A percentile compares a stretch with the other conserved stretches of the same genome.
These are phyloP conservation scores for Sarcophilus harrisii DNA, from an alignment of 2,797 vertebrate species.

Conservation along the genomic window DNA sequence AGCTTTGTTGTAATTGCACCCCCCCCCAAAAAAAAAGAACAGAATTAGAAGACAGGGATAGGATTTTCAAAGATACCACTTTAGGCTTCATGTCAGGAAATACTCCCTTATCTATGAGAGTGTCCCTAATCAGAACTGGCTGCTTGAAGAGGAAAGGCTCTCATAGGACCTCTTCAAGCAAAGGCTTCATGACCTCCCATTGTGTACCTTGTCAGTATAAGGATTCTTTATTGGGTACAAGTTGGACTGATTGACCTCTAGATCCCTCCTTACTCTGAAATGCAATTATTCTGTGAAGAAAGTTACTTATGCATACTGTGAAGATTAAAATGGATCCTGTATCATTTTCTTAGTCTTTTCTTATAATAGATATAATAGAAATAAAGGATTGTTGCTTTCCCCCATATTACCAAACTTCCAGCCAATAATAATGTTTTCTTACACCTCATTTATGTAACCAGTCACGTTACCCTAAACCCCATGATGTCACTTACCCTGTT, in stretches of 20 bases:
- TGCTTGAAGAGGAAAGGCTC: not conserved
- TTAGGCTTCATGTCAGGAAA: not conserved
- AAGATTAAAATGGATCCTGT: not conserved
- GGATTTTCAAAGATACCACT: not conserved
- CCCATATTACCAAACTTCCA: not conserved
- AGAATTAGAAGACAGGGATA: not conserved
- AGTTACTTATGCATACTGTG: not conserved
- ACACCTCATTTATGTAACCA: not conserved
- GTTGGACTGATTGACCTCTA: not conserved
- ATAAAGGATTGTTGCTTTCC: not conserved
- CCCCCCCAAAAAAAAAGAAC: not conserved
- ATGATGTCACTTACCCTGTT: not conserved
- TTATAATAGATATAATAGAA: not conserved
- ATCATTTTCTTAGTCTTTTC: not conserved
- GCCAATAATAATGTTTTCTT: not conserved
- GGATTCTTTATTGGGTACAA: not conserved
- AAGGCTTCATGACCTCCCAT: not conserved
- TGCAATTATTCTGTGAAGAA: not conserved
- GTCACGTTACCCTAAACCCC: not conserved
- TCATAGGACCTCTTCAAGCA: not conserved
- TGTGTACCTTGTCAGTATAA: not conserved
- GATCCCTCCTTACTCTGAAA: not conserved
- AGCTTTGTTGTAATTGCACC: not conserved
- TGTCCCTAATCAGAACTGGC: not conserved
- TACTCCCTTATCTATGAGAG: not conserved